These are phyloP conservation scores for Oscheius sp. DNA, from an alignment of 2,888 invertebrate species.

Conservation along the genomic window DNA sequence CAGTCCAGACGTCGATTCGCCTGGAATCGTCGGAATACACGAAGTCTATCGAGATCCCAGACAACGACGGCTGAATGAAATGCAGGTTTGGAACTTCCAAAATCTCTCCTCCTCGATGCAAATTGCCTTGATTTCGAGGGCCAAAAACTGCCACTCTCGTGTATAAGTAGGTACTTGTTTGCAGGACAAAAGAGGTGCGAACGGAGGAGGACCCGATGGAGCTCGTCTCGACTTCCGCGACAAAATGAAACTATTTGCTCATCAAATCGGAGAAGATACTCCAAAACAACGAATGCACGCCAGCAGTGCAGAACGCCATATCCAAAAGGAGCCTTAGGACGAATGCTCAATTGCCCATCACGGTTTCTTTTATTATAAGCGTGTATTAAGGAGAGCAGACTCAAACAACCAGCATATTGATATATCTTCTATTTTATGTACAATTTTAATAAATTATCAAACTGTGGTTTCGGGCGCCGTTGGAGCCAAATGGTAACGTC, in stretches of 20 bases:
- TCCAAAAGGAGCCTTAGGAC: slow-evolving; percentile 24
- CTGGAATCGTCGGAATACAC: slow-evolving; percentile 89
- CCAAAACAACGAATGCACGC: slow-evolving; percentile 42
- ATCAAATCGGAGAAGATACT: slow-evolving; percentile 85
- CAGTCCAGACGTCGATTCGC: slow-evolving; percentile 28
- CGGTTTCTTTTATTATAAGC: not conserved
- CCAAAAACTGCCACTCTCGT: not conserved
- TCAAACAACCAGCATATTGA: slow-evolving; percentile 12
- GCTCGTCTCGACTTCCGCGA: slow-evolving; percentile 96
- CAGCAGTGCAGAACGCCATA: slow-evolving; percentile 48
- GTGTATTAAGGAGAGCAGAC: too few relatives aligned
- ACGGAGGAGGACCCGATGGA: slow-evolving; percentile 52
- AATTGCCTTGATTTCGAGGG: not conserved
- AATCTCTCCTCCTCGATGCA: too few relatives aligned
- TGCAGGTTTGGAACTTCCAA: slow-evolving; percentile 46
- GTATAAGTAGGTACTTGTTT: slow-evolving; percentile 20
- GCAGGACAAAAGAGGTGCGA: slow-evolving; percentile 16
- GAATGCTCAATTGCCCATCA: slow-evolving; percentile 6
- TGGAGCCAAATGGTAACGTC: slow-evolving; percentile 27
- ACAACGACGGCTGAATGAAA: slow-evolving; percentile 74
- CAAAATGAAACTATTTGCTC: slow-evolving; percentile 99
- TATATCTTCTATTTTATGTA: too few relatives aligned
- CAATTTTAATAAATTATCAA: slow-evolving; percentile 10
- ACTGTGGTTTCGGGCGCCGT: slow-evolving; percentile 35
- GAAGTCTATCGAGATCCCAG: slow-evolving; percentile 85